Evolutionary conservation across 2,797 vertebrate species (phyloP).

Genomic region (Nannoperca obscura): DNA sequence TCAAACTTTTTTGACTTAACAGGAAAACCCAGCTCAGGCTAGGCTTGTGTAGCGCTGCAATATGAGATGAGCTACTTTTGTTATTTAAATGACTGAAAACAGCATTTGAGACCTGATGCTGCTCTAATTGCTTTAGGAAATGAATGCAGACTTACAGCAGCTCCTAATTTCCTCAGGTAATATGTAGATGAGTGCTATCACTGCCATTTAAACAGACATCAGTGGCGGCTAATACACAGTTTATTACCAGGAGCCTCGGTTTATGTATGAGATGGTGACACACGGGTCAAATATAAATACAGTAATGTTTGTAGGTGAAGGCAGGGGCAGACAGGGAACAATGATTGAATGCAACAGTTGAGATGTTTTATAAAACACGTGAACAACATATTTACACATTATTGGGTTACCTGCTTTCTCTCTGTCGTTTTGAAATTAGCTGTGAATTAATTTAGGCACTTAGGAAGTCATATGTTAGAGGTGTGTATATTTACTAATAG

Average conservation of each 20-base stretch:
- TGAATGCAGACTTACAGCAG: slow-evolving; percentile 20
- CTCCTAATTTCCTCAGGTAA: slow-evolving; percentile 45
- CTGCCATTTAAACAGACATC: slow-evolving; percentile 40
- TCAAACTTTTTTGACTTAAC: slow-evolving; percentile 54
- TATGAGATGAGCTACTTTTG: slow-evolving; percentile 26
- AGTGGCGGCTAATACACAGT: slow-evolving; percentile 30
- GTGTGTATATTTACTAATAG: neutral
- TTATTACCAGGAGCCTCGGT: slow-evolving; percentile 33
- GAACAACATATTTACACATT: slow-evolving; percentile 1
- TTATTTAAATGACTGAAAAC: slow-evolving; percentile 17
- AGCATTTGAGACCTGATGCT: slow-evolving; percentile 26
- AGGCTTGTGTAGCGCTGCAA: slow-evolving; percentile 3
- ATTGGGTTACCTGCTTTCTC: neutral
- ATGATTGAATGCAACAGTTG: slow-evolving; percentile 2
- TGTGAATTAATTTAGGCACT: neutral
- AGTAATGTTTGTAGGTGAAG: slow-evolving; percentile 26
- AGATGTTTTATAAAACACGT: slow-evolving; percentile 10
- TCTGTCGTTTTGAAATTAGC: neutral
- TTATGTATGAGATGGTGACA: slow-evolving; percentile 24
- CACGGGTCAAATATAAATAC: slow-evolving; percentile 31
- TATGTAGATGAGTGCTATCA: slow-evolving; percentile 41
- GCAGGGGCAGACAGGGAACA: neutral
- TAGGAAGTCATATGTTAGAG: neutral
- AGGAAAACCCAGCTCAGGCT: slow-evolving; percentile 18
- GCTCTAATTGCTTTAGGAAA: slow-evolving; percentile 21